Percentiles rank a stretch among this genome's conserved stretches.
phyloP scores from a whole-genome alignment of 2,797 vertebrate species.

The Enteromius radiatus region DNA sequence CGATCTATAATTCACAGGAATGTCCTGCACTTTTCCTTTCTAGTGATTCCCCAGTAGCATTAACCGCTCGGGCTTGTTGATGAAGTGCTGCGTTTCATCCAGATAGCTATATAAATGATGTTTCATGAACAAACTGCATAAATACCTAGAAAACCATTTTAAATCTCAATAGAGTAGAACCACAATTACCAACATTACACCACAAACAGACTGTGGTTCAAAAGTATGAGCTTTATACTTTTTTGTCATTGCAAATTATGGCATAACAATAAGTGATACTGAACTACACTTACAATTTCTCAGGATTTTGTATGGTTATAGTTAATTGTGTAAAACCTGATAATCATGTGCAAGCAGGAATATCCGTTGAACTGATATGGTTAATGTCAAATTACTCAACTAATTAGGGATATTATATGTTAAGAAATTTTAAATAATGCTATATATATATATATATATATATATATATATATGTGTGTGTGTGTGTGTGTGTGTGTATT shows the following conservation, averaged over 20 bases:
- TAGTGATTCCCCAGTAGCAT: slow-evolving; percentile 31
- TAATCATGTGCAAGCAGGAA: neutral
- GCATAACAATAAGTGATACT: neutral
- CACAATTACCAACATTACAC: neutral
- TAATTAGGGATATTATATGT: neutral
- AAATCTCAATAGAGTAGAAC: slow-evolving; percentile 13
- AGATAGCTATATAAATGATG: slow-evolving; percentile 59
- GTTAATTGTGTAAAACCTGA: neutral
- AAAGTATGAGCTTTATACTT: neutral
- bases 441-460: too few relatives aligned
- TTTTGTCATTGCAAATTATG: neutral
- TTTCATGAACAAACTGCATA: slow-evolving; percentile 53
- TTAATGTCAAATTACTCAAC: neutral
- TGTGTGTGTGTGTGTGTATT: too few relatives aligned
- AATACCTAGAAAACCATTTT: slow-evolving; percentile 54
- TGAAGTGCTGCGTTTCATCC: slow-evolving; percentile 46
- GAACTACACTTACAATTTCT: neutral
- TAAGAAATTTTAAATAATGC: neutral
- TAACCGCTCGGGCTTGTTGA: slow-evolving; percentile 37
- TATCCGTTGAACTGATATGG: neutral
- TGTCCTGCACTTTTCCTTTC: slow-evolving; percentile 51
- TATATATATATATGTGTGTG: too few relatives aligned
- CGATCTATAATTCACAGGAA: slow-evolving; percentile 63
- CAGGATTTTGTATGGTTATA: neutral
- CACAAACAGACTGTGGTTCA: slow-evolving; percentile 43